phyloP scores from a whole-genome alignment of 2,797 vertebrate species.

The Enteromius treurensis region DNA sequence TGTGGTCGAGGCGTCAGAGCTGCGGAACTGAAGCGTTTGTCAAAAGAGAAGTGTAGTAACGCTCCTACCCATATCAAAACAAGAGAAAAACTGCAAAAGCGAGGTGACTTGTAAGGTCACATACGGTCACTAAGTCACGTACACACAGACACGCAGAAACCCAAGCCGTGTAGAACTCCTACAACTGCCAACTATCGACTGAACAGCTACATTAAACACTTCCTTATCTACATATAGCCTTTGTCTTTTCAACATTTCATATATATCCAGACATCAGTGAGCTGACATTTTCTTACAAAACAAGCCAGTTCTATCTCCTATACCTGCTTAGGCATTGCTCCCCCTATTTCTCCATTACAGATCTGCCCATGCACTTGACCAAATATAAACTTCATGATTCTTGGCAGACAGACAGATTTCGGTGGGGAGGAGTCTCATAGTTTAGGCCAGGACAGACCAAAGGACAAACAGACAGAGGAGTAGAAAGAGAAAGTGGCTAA shows the following conservation, averaged over 20 bases:
- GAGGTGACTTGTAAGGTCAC: not conserved
- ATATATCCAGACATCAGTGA: not conserved
- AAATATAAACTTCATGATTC: conserved; percentile 78
- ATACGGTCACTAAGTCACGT: conserved; percentile 18
- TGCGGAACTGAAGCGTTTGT: not conserved
- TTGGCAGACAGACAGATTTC: conserved; percentile 69
- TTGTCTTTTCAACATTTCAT: not conserved
- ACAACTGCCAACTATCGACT: not conserved
- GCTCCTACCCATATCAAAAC: not conserved
- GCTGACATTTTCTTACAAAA: not conserved
- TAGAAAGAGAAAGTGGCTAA: conserved; percentile 52
- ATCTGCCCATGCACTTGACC: conserved; percentile 64
- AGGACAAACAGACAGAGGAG: conserved; percentile 75
- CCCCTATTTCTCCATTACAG: conserved; percentile 50
- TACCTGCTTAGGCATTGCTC: not conserved
- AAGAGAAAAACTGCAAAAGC: not conserved
- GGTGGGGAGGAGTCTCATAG: conserved; percentile 71
- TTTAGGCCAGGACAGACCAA: conserved; percentile 74
- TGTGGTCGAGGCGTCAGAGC: not conserved
- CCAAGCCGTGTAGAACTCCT: conserved; percentile 4
- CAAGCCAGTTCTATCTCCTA: not conserved
- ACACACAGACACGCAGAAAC: conserved; percentile 19
- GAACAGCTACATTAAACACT: not conserved
- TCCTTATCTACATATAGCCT: not conserved
- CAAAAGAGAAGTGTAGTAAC: not conserved